phyloP scores from a whole-genome alignment of 2,888 invertebrate species.

The Camponotus fellah region DNA sequence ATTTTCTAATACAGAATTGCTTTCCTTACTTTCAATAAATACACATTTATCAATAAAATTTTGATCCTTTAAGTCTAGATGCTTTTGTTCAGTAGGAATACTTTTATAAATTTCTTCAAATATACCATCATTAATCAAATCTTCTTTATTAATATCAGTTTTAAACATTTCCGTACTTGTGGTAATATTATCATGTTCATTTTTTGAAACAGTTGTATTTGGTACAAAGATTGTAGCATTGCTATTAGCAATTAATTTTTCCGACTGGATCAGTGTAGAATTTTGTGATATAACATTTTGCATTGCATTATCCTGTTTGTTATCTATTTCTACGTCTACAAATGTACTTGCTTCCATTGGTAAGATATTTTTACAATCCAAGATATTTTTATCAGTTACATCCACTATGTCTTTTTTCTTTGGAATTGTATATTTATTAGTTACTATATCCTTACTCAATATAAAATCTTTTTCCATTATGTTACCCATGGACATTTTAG shows the following conservation, averaged over 20 bases:
- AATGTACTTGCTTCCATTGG: conserved; percentile 22
- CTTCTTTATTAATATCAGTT: conserved; percentile 3
- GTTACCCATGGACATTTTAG: conserved; percentile 34
- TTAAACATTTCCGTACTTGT: not conserved
- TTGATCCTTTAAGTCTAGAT: conserved; percentile 44
- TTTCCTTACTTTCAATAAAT: conserved; percentile 72
- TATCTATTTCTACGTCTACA: conserved; percentile 1
- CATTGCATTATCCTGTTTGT: conserved; percentile 38
- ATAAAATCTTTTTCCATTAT: conserved; percentile 16
- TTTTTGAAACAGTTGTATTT: conserved; percentile 57
- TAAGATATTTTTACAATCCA: conserved; percentile 31
- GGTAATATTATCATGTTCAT: conserved; percentile 78
- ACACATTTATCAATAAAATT: conserved; percentile 75
- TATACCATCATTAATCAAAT: not conserved
- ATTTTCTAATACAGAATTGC: conserved; percentile 67
- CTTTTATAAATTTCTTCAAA: conserved; percentile 2
- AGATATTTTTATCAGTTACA: conserved; percentile 4
- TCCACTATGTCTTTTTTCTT: conserved; percentile 11
- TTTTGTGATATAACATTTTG: conserved; percentile 4
- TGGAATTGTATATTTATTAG: conserved; percentile 30
- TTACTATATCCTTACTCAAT: conserved; percentile 12
- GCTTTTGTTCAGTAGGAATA: conserved; percentile 57
- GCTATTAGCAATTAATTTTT: conserved; percentile 14
- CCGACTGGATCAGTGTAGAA: not conserved
- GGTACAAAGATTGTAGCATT: not conserved